Evolutionary conservation across 2,888 invertebrate genomes (phyloP), one percentile per base, ranked within the genome.

Genomic region (Nesidiocoris tenuis): DNA sequence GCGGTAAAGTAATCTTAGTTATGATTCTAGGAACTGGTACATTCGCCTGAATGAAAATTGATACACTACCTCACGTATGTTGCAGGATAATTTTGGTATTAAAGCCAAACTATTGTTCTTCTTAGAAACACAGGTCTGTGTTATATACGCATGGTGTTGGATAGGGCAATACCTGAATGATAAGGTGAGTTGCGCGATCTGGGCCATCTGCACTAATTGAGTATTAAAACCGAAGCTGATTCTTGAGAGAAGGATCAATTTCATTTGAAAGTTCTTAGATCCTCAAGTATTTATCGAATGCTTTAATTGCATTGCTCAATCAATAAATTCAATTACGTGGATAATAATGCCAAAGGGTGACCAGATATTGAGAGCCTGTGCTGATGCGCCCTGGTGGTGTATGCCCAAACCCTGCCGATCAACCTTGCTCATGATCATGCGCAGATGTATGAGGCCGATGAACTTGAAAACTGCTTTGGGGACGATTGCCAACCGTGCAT

Each of bases 131-230:
- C 70, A 70, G 19, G 7, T 39, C 19, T 9, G n/a, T 5, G 7
- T 70, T 9, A 70, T 70, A 19, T 70, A 70, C 19, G 22, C 23
- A 16, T 70, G 70, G 70, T 61, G 70, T 23, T 59, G 61, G 25
- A 55, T 70, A 1, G 61, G 70, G n/a, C n/a, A n/a, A n/a, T n/a
- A n/a, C n/a, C n/a, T n/a, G n/a, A n/a, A n/a, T n/a, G n/a, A n/a
- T n/a, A n/a, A n/a, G n/a, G n/a, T n/a, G n/a, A n/a, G n/a, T n/a
- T n/a, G n/a, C n/a, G n/a, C n/a, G n/a, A n/a, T n/a, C n/a, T n/a
- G n/a, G n/a, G n/a, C n/a, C n/a, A n/a, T n/a, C n/a, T n/a, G n/a
- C n/a, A n/a, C n/a, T n/a, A n/a, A n/a, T n/a, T n/a, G n/a, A n/a
- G n/a, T n/a, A n/a, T n/a, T n/a, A n/a, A n/a, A n/a, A n/a, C n/a